These are phyloP conservation scores for Lepus timidus DNA, from an alignment of 2,113 vertebrate genomes.

Conservation along the genomic window DNA sequence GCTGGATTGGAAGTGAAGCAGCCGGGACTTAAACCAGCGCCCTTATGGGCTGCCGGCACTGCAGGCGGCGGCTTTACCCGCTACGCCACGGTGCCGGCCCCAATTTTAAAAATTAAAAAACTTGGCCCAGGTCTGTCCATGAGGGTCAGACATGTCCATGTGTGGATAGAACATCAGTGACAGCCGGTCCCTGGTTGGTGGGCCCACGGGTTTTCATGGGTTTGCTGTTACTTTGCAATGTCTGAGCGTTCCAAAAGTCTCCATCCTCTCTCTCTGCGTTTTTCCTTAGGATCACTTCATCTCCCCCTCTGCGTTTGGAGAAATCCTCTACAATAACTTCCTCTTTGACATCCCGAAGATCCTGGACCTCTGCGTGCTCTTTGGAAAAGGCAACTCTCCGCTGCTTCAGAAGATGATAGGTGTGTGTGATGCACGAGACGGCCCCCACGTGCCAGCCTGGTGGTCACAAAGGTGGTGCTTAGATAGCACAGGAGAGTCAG, in stretches of 20 bases:
- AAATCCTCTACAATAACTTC: constrained; percentile 98
- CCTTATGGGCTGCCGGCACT: no score
- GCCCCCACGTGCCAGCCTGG: not conserved
- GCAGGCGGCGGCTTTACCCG: no score
- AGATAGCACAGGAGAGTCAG: not conserved
- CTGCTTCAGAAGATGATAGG: constrained; percentile 98
- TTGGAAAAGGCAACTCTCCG: constrained; percentile 95
- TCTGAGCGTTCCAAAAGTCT: not conserved
- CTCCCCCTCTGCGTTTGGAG: constrained; percentile 95
- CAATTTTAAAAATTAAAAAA: no score
- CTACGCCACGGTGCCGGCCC: no score
- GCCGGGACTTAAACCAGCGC: no score
- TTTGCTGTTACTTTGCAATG: not conserved
- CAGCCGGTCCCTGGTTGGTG: not conserved
- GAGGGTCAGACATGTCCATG: not conserved
- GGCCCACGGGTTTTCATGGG: not conserved
- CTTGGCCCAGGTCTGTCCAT: not conserved
- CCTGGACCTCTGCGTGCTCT: constrained; percentile 97
- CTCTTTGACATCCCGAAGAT: constrained; percentile 99
- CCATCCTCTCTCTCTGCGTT: not conserved
- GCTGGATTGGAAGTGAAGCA: no score
- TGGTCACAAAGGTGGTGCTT: not conserved
- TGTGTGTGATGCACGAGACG: constrained; percentile 75
- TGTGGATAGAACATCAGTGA: not conserved
- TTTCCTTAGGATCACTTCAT: constrained; percentile 94